These are phyloP conservation scores for Lithosia quadra DNA, from an alignment of 2,888 invertebrate species.

Conservation along the genomic window DNA sequence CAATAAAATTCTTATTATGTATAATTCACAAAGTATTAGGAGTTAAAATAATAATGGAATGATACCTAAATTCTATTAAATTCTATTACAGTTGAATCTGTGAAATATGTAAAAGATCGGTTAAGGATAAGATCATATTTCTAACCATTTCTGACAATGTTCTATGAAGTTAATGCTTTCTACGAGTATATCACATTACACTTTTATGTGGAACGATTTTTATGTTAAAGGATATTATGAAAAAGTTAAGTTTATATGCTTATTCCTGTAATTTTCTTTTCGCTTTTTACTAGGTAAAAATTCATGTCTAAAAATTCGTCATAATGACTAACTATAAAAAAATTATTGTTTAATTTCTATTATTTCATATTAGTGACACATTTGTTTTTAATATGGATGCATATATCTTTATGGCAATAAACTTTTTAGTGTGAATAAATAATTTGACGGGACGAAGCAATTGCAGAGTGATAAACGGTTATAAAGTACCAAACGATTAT, in stretches of 20 bases:
- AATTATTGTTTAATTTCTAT: background rate
- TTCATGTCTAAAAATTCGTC: background rate
- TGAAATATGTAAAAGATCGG: too few species aligned
- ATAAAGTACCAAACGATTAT: too few species aligned
- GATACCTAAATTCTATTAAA: background rate
- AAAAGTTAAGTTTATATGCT: too few species aligned
- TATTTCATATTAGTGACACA: background rate
- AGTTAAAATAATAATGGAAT: background rate
- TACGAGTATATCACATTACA: too few species aligned
- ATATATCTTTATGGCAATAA: background rate
- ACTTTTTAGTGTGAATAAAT: background rate
- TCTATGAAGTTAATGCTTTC: too few species aligned
- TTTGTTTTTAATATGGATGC: background rate
- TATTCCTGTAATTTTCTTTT: too few species aligned
- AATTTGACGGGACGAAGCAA: background rate
- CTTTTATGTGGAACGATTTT: too few species aligned
- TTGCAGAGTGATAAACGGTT: too few species aligned
- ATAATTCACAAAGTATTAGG: background rate
- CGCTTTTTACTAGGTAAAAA: too few species aligned
- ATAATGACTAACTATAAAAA: background rate
- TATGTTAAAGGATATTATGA: too few species aligned
- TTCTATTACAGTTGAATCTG: background rate
- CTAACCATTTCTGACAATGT: too few species aligned
- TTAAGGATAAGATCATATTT: too few species aligned
- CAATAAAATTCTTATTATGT: background rate